These are phyloP conservation scores for Hypocryptadius cinnamomeus DNA, from an alignment of 2,113 vertebrate species.

Conservation along the genomic window DNA sequence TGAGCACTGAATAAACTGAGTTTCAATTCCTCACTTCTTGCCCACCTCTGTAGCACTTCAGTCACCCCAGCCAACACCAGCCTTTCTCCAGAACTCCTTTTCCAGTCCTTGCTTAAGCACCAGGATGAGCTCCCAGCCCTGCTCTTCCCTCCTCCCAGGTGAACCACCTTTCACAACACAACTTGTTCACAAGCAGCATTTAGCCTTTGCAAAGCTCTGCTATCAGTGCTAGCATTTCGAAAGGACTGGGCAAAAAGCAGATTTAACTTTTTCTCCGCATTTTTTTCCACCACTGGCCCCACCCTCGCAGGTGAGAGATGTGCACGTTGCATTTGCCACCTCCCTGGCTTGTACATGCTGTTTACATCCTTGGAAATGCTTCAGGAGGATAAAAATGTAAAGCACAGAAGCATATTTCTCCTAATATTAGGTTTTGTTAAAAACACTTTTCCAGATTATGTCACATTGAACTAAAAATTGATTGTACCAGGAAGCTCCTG, in stretches of 20 bases:
- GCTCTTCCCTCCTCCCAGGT: not conserved
- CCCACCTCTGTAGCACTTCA: not conserved
- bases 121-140: not conserved
- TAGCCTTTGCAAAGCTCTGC: not conserved
- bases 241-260: not conserved
- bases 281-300: not conserved
- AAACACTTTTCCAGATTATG: not conserved
- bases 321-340: accelerated
- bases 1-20: not conserved
- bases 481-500: not conserved
- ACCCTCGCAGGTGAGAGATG: not conserved
- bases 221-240: not conserved
- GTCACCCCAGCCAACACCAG: not conserved
- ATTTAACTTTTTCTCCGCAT: not conserved
- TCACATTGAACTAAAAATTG: slow-evolving; percentile 29
- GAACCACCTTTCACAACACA: not conserved
- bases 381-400: not conserved
- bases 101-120: not conserved
- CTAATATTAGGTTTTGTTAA: not conserved
- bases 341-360: not conserved
- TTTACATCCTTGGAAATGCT: not conserved
- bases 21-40: not conserved
- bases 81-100: not conserved
- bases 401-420: not conserved
- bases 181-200: not conserved